Evolutionary conservation across 2,888 invertebrate species (phyloP), one percentile per base, ranked within the genome.

Genomic region (Cantharis nigra): DNA sequence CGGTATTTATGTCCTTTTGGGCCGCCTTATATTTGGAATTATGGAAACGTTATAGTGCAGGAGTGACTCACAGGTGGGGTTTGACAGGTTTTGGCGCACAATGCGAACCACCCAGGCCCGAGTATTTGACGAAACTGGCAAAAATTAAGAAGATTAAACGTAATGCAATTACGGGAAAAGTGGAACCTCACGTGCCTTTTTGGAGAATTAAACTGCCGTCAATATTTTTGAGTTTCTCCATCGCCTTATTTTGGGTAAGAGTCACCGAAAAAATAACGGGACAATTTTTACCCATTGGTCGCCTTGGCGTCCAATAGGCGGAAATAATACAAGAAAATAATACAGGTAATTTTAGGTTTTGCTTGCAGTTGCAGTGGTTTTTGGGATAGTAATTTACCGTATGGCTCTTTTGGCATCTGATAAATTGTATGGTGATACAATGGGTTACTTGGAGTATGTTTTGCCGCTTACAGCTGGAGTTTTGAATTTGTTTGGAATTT

Each of bases 1-100:
- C 96, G 3, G 90, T 93, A 71, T 92, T 95, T 83, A 96, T 97
- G 95, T 93, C 95, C 1, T 90, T 96, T 78, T 96, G 96, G 96
- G 91, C 94, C 79, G 91, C 94, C 1, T 86, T 94, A 64, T 96
- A 96, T 88, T 89, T 96, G 83, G 96, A 96, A 87, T 89, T 95
- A 79, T 96, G 96, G 96, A 96, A 95, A 86, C 90, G 96, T 20
- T 94, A 94, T 86, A 93, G 94, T 71, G 92, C 94, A 3, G 93
- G 92, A 83, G 91, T 96, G 78, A 92, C 94, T n/a, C 95, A 96
- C 87, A 82, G 93, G 79, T 96, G 96, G 96, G 96, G 96, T 81
- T 89, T 96, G 20, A 92, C 92, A 0, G 93, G 93, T 63, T 95
- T 94, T 87, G 94, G 94, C 83, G 89, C 92, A 33, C 90, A 91